phyloP scores from a whole-genome alignment of 2,113 vertebrate genomes.

The Camelus dromedarius region DNA sequence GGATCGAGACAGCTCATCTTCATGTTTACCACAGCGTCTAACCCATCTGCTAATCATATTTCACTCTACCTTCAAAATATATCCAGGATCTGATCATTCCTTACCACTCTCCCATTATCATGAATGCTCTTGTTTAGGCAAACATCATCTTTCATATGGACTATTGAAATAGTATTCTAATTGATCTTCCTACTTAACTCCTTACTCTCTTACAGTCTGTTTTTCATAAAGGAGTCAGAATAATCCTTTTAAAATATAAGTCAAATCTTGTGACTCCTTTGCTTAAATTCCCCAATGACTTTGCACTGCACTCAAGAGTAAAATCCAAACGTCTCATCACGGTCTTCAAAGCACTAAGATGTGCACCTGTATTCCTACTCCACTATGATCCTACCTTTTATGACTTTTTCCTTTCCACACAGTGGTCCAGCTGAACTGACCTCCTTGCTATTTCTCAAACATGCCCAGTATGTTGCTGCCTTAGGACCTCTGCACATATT shows the following conservation, averaged over 20 bases:
- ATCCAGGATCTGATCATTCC: neutral
- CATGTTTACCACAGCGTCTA: neutral
- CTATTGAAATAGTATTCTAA: neutral
- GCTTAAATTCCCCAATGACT: neutral
- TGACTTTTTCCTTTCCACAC: neutral
- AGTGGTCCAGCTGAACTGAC: neutral
- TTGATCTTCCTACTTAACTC: neutral
- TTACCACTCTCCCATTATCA: neutral
- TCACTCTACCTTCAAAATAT: neutral
- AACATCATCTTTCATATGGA: neutral
- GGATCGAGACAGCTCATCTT: neutral
- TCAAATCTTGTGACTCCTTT: neutral
- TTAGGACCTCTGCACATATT: neutral
- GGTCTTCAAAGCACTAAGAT: neutral
- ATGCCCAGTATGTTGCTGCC: neutral
- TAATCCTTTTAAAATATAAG: neutral
- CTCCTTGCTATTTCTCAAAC: neutral
- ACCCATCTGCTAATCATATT: neutral
- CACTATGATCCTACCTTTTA: neutral
- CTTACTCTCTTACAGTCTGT: neutral
- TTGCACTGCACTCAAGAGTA: neutral
- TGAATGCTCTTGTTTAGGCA: neutral
- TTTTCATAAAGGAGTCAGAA: neutral
- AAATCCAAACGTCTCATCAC: neutral
- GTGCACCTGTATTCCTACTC: neutral